Conservation (phyloP, 2,888 invertebrate genomes). For the Notocelia uddmanniana region DNA sequence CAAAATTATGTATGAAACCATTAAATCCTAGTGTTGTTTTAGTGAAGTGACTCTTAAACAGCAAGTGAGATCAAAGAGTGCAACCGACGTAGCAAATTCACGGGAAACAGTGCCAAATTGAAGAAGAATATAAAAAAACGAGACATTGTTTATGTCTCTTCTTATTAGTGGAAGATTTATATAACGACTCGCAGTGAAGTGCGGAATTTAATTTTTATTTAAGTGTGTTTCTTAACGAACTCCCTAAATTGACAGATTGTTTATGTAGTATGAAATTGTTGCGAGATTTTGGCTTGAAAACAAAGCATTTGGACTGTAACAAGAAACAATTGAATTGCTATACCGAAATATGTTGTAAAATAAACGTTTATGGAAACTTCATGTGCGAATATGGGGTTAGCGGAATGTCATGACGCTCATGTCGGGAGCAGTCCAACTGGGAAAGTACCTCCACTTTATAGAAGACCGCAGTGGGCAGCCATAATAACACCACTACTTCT, state of each 20-base stretch:
- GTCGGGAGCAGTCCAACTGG: no score
- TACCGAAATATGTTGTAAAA: no score
- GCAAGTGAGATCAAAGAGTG: slow-evolving; percentile 50
- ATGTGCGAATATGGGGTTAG: no score
- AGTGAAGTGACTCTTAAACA: slow-evolving; percentile 38
- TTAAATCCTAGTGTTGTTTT: slow-evolving; percentile 41
- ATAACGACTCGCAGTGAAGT: slow-evolving; percentile 40
- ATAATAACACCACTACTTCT: no score
- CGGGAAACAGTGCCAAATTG: slow-evolving; percentile 70
- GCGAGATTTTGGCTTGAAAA: neutral
- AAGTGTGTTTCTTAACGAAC: slow-evolving; percentile 35
- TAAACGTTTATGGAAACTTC: no score
- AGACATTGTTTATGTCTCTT: slow-evolving; percentile 70
- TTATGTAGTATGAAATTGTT: slow-evolving; percentile 26
- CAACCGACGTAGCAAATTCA: slow-evolving; percentile 57
- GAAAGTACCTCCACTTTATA: no score
- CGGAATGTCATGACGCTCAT: no score
- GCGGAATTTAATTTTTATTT: slow-evolving; percentile 42
- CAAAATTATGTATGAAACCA: slow-evolving; percentile 29
- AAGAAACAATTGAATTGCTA: neutral
- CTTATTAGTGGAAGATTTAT: slow-evolving; percentile 79
- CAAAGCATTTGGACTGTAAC: neutral
- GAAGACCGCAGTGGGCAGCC: no score
- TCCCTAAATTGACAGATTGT: slow-evolving; percentile 40
- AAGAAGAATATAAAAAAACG: slow-evolving; percentile 53